Evolutionary conservation across 2,888 invertebrate species (phyloP), one percentile per base, ranked within the genome.

Genomic region (Hermodice carunculata): DNA sequence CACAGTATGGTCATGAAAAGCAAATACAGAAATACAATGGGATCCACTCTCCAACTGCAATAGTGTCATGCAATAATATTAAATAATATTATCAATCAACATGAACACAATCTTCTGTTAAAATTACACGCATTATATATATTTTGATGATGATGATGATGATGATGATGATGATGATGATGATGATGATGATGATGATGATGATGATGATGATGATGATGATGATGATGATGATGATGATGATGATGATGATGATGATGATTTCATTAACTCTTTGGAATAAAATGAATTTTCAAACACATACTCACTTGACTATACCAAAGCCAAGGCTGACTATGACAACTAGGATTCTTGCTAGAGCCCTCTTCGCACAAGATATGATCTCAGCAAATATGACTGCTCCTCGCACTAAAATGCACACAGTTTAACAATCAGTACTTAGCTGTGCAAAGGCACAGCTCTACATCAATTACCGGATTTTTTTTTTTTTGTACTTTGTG

Each of bases 241-340:
- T 8, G 52, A 28, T 6, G 52, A 52, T 26, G 26, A 28, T n/a
- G n/a, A n/a, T n/a, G n/a, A 40, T 37, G 37, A 37, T 37, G 37
- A 37, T 37, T 37, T 37, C 37, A 8, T 37, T 37, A 11, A 37
- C 8, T 17, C 8, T 37, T 37, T 14, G 19, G 8, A 44, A 19
- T 17, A 19, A 44, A 44, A 44, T 22, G 6, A 8, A 44, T n/a
- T 17, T n/a, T 17, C 6, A 44, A 28, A 28, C 8, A 6, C 8
- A 17, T 19, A 59, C 91, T 89, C 82, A 93, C 93, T 96, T 96
- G 71, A 96, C 96, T 77, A 97, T 96, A 52, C 97, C 97, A 87
- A 96, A 97, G 52, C 97, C 97, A 52, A 97, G 89, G 70, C 95
- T 95, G 66, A 96, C 96, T 64, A 97, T 95, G 64, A 98, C 93